Evolutionary conservation across 1,140 invertebrate genomes (phyloP), one percentile per base, ranked within the genome.

Genomic region (Euura lappo): DNA sequence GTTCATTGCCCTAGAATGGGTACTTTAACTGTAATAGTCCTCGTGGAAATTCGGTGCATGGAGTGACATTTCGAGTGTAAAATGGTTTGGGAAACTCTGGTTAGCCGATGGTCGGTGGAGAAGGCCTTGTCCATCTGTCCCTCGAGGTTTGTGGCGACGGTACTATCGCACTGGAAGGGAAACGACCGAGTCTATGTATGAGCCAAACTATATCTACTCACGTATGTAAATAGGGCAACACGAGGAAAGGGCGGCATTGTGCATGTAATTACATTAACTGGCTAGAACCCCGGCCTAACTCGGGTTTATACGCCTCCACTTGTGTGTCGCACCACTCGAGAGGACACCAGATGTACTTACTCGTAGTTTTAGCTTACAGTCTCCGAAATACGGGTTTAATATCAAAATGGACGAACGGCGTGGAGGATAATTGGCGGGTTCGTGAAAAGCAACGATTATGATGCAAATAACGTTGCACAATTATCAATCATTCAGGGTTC

Each of bases 201-300:
- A 60, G 51, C 51, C 3, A 6, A 60, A n/a, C 6, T 6, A 8
- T n/a, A 60, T 28, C 51, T n/a, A 60, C 51, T 11, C 8, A 3
- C 51, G 5, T 60, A 60, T 60, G 51, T 60, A 60, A 60, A 60
- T 60, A 79, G 77, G 72, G 71, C 77, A 76, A 79, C 80, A 83
- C 75, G 75, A 74, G 76, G 77, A 74, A 75, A 76, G 76, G 76
- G 79, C 75, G 73, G 82, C 76, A 82, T 84, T 84, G 82, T 84
- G 78, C 83, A 82, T 81, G 79, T 85, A 84, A 85, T 84, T 81
- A 80, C 84, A 82, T 83, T 84, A 84, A 83, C 80, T 80, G 78
- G 72, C 73, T n/a, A 60, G 51, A 60, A 8, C 51, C 51, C 51
- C 51, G 13, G 51, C 51, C 8, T 60, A 4, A n/a, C 13, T 5